Base-by-base conservation (phyloP, 2,113 vertebrate genomes). In the Thomomys bottae region DNA sequence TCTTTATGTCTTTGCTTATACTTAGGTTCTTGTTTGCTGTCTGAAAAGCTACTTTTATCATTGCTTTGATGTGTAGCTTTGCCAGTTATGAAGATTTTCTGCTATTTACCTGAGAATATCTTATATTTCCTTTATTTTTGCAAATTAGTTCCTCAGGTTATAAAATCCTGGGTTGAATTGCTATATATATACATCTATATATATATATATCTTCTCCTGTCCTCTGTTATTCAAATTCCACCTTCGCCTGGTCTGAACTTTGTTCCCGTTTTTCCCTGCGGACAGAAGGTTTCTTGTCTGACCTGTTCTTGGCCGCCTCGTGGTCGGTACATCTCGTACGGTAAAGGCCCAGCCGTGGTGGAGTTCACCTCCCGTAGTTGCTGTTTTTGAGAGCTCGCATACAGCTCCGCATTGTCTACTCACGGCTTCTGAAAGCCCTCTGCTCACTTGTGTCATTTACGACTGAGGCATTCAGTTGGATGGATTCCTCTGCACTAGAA, bases 61-160 rank as follows among this genome's bases (percentile, higher is more conserved):
- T n/a, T 59, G 30, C 20, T 82, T 68, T 21, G 14, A n/a, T 87
- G 10, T 54, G 1, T 61, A 71, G n/a, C 26, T 82, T 23, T 23
- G 3, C 12, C 72, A n/a, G 9, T 49, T 68, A 40, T 42, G 24
- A 81, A 91, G 49, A 9, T 7, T 88, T 64, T 49, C 34, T 45
- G 28, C 17, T 84, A 17, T 40, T 96, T 78, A 68, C 73, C 64
- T 70, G 5, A 73, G 67, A 88, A 70, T 38, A 1, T 59, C 18
- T 71, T 64, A 80, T 81, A 70, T 82, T 72, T 21, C 18, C 57
- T 72, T 75, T 40, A 64, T 63, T 89, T 88, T 84, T 36, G 28
- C 42, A 68, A 59, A 12, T n/a, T 70, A 66, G 9, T 76, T 82
- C 59, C 71, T 34, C 11, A 36, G 42, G 23, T 5, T 45, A 28